Evolutionary conservation across 2,113 vertebrate species (phyloP).

Genomic region (Aldabrachelys gigantea): DNA sequence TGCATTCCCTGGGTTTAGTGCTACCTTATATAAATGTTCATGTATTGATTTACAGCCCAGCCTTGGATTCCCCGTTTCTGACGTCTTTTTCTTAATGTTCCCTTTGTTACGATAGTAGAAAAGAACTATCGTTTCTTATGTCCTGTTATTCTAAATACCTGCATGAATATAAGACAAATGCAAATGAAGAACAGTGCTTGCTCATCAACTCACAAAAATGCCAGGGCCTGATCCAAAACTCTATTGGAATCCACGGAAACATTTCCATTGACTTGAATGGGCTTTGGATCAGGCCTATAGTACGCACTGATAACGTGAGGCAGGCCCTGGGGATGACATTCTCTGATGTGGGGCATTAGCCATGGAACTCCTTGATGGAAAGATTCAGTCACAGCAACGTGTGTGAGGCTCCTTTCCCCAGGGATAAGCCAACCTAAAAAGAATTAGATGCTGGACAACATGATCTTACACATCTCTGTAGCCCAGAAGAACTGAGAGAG

Average conservation of each 20-base stretch:
- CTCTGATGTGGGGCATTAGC: not conserved
- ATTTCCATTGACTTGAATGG: not conserved
- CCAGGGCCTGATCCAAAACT: not conserved
- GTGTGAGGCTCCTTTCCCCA: fast-evolving
- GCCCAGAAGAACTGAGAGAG: not conserved
- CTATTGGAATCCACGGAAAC: not conserved
- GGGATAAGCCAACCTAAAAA: not conserved
- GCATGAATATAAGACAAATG: not conserved
- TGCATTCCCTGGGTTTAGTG: not conserved
- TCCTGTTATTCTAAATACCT: not conserved
- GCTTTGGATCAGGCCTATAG: not conserved
- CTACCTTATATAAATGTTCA: not conserved
- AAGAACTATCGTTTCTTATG: not conserved
- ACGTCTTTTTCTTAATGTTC: not conserved
- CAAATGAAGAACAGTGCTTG: not conserved
- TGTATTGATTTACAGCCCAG: not conserved
- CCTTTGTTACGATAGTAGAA: not conserved
- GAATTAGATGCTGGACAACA: not conserved
- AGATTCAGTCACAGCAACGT: not conserved
- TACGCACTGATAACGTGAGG: not conserved
- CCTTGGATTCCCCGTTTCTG: not conserved
- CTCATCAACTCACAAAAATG: not conserved
- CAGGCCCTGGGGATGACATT: not conserved
- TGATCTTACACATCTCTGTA: not conserved
- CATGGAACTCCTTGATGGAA: not conserved